Conservation (phyloP, 2,797 vertebrate genomes). For the Synanceia verrucosa region DNA sequence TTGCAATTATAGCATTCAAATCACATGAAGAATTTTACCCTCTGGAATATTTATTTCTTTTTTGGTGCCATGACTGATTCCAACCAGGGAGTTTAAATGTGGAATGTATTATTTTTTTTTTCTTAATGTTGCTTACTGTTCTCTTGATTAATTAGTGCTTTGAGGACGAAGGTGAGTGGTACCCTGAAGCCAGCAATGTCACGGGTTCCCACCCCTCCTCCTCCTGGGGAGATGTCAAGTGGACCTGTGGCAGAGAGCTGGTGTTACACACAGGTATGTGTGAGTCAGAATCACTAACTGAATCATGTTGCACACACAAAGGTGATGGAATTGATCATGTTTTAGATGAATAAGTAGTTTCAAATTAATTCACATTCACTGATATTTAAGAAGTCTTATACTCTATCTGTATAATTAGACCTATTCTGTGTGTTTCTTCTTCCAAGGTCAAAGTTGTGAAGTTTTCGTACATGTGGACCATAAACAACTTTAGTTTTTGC, state of each 20-base stretch:
- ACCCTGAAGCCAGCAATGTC: conserved; percentile 88
- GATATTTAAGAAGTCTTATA: neutral
- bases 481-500: conserved; percentile 99
- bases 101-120: neutral
- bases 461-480: conserved; percentile 99
- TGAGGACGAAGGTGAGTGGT: conserved; percentile 71
- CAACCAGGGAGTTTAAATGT: neutral
- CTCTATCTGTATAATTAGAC: neutral
- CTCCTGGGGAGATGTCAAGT: conserved; percentile 94
- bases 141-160: conserved; percentile 68
- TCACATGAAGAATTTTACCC: neutral
- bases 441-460: conserved; percentile 97
- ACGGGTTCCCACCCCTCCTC: conserved; percentile 93
- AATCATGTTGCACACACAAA: neutral
- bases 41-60: neutral
- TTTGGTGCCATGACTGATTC: neutral
- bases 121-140: conserved; percentile 10
- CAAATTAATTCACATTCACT: neutral
- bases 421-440: conserved; percentile 8
- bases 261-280: conserved; percentile 97
- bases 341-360: neutral
- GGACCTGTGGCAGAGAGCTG: conserved; percentile 98
- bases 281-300: neutral
- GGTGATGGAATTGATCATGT: neutral
- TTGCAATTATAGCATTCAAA: neutral